Evolutionary conservation across 2,797 vertebrate species (phyloP).

Genomic region (Eulemur albifrons): DNA sequence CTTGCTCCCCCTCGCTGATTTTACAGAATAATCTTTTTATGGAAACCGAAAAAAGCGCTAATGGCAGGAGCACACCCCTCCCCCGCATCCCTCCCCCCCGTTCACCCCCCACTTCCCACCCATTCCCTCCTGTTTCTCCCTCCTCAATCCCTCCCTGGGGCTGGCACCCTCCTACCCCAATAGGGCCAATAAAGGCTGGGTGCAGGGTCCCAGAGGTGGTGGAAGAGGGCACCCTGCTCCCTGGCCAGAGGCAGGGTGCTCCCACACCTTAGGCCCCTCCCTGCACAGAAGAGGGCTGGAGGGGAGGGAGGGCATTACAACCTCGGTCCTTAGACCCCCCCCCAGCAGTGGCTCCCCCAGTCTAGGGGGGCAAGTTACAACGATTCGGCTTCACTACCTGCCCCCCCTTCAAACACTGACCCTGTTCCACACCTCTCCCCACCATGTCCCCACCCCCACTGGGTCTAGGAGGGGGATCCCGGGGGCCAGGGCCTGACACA

Average conservation of each 20-base stretch:
- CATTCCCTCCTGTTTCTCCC: constrained; percentile 38
- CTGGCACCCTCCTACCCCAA: background rate
- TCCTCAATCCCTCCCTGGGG: background rate
- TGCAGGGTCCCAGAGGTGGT: background rate
- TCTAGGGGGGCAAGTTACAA: background rate
- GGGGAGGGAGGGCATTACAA: too few species aligned
- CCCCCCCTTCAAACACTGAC: constrained; percentile 5
- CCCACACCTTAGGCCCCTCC: background rate
- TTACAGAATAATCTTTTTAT: constrained; percentile 80
- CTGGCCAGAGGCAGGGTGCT: background rate
- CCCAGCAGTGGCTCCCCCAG: background rate
- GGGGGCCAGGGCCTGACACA: constrained; percentile 78
- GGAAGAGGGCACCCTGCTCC: background rate
- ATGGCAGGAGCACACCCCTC: constrained; percentile 72
- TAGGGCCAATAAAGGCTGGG: background rate
- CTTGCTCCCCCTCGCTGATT: constrained; percentile 62
- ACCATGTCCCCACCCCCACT: constrained; percentile 23
- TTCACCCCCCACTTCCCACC: constrained; percentile 44
- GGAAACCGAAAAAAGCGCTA: constrained; percentile 73
- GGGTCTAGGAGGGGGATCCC: constrained; percentile 62
- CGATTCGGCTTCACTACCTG: background rate
- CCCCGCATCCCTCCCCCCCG: constrained; percentile 63
- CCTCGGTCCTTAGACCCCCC: background rate
- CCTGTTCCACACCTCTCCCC: constrained; percentile 33
- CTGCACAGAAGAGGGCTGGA: background rate